phyloP scores from a whole-genome alignment of 2,888 invertebrate genomes.

The Lamellibrachia columna region DNA sequence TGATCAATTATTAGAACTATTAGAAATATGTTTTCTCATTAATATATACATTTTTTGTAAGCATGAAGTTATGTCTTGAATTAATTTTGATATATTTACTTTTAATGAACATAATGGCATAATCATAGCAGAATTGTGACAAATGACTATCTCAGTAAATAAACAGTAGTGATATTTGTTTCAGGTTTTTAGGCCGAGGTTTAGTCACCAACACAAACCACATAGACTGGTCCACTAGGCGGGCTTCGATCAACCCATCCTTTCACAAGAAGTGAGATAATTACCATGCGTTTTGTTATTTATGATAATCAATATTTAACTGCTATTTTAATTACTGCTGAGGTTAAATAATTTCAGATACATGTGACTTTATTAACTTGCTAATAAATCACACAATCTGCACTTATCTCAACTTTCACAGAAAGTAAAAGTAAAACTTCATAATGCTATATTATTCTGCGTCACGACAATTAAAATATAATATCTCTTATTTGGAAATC shows the following conservation, averaged over 20 bases:
- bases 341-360: neutral
- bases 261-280: neutral
- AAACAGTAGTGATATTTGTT: neutral
- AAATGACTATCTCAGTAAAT: neutral
- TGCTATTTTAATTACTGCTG: neutral
- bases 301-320: neutral
- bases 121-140: neutral
- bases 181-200: neutral
- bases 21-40: neutral
- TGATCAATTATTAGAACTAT: neutral
- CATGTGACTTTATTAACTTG: no score
- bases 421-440: neutral
- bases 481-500: neutral
- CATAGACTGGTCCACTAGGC: neutral
- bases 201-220: slow-evolving; percentile 10
- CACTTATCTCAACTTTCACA: no score
- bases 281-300: neutral
- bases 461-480: neutral
- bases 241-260: neutral
- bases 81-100: neutral
- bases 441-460: neutral
- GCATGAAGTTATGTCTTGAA: neutral
- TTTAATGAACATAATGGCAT: neutral
- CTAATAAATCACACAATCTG: no score
- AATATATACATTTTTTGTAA: neutral